Percentiles rank a stretch among this genome's conserved stretches.
Evolutionary conservation across 2,797 vertebrate genomes (phyloP).

Genomic region (Simalia tracyae): DNA sequence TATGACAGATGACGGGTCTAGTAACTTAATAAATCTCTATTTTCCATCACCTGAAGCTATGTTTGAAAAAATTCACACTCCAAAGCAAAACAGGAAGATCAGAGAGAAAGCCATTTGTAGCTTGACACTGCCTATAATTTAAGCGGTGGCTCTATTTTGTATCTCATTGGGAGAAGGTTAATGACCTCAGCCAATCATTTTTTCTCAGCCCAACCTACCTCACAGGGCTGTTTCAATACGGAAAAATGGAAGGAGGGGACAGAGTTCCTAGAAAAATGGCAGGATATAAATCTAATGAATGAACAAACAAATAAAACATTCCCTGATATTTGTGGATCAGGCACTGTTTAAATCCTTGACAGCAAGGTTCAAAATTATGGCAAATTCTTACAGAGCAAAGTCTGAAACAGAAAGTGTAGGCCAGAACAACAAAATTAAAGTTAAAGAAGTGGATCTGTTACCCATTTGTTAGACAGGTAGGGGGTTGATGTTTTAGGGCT

Average conservation of each 20-base stretch:
- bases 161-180: neutral
- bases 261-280: too few relatives aligned
- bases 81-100: neutral
- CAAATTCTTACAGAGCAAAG: neutral
- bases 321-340: too few relatives aligned
- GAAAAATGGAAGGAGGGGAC: neutral
- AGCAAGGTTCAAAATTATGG: neutral
- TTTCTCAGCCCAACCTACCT: neutral
- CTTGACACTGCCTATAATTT: neutral
- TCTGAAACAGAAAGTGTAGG: neutral
- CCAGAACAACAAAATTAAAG: neutral
- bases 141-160: neutral
- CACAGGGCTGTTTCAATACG: neutral
- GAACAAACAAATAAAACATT: too few relatives aligned
- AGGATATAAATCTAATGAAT: too few relatives aligned
- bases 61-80: neutral
- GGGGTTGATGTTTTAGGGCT: neutral
- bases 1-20: neutral
- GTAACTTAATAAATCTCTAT: neutral
- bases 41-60: neutral
- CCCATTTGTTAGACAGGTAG: neutral
- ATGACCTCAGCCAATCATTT: neutral
- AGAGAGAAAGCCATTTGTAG: neutral
- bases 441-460: neutral
- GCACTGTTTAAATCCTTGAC: neutral